Evolutionary conservation across 2,113 vertebrate species (phyloP), one percentile per base, ranked within the genome.

Genomic region (Nicator chloris): DNA sequence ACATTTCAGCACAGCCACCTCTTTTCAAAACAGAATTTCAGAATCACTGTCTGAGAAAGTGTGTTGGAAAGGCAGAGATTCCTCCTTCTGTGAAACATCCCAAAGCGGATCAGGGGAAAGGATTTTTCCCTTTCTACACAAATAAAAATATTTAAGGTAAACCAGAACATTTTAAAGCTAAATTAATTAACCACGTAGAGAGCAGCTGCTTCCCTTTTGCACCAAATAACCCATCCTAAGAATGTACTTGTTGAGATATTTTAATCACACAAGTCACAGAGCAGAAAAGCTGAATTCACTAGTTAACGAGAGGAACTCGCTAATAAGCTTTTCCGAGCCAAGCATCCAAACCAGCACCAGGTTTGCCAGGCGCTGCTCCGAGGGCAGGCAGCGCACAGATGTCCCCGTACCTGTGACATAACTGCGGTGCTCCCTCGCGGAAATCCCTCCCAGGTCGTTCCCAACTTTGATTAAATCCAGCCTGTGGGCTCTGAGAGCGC

Each of bases 401-500:
- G 40, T 65, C 70, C 63, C 84, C 95, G 12, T 98, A 99, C 99
- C 98, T 99, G 98, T 83, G 99, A 99, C 99, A 99, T 99, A 87
- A 82, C 95, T 94, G 93, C 44, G 71, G 78, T 3, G 54, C 42
- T 68, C 26, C 4, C 87, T 79, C 47, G 2, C 15, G 10, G 60
- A 40, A 73, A 84, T 72, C 82, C 86, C 78, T 78, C 75, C 1
- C 56, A 42, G 78, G 86, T 45, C 13, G 61, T 15, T 76, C 86
- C 88, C 17, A 35, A 66, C 92, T 92, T 26, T 42, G 84, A 45
- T 75, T 61, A 83, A 86, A 94, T 84, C 87, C 95, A 66, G 66
- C 88, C 82, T 2, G 92, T 19, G 95, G 77, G 82, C 96, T 97
- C 97, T 97, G 97, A 53, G 61, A 89, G 37, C 35, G 92, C 88